phyloP scores from a whole-genome alignment of 2,888 invertebrate genomes.

The Plagiodera versicolora region DNA sequence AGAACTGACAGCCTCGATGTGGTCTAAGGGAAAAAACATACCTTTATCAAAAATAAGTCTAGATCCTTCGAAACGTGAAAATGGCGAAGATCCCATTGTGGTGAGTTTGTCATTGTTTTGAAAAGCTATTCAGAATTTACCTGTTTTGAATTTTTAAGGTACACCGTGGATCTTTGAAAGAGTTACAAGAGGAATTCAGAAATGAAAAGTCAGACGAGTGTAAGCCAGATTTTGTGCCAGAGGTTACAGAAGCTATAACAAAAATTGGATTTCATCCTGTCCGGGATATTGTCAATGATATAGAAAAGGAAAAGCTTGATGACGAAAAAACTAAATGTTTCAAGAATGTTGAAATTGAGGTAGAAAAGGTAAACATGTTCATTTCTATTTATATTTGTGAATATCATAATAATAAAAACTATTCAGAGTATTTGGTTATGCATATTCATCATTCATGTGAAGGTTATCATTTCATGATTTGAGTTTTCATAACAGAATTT shows the following conservation, averaged over 20 bases:
- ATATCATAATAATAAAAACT: too few relatives aligned
- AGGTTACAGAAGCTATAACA: conserved; percentile 55
- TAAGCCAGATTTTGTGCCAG: conserved; percentile 41
- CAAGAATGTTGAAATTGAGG: conserved; percentile 23
- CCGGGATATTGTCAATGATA: conserved; percentile 64
- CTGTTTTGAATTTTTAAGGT: conserved; percentile 53
- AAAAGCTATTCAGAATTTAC: conserved; percentile 4
- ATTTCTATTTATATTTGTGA: too few relatives aligned
- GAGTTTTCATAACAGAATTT: too few relatives aligned
- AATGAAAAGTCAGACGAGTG: conserved; percentile 42
- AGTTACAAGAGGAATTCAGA: conserved; percentile 56
- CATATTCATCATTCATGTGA: background rate
- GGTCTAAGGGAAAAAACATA: conserved; percentile 77
- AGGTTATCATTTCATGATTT: background rate
- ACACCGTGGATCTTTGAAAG: conserved; percentile 61
- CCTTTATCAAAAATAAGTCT: conserved; percentile 81
- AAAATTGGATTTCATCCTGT: conserved; percentile 58
- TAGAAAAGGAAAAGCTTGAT: conserved; percentile 56
- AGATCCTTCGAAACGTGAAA: conserved; percentile 73
- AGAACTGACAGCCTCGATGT: conserved; percentile 76
- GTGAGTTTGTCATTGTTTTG: conserved; percentile 54
- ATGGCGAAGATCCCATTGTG: conserved; percentile 64
- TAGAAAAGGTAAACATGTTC: conserved; percentile 29
- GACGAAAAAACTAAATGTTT: conserved; percentile 23
- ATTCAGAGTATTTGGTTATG: background rate